Evolutionary conservation across 2,113 vertebrate genomes (phyloP).

Genomic region (Macroglossus sobrinus): DNA sequence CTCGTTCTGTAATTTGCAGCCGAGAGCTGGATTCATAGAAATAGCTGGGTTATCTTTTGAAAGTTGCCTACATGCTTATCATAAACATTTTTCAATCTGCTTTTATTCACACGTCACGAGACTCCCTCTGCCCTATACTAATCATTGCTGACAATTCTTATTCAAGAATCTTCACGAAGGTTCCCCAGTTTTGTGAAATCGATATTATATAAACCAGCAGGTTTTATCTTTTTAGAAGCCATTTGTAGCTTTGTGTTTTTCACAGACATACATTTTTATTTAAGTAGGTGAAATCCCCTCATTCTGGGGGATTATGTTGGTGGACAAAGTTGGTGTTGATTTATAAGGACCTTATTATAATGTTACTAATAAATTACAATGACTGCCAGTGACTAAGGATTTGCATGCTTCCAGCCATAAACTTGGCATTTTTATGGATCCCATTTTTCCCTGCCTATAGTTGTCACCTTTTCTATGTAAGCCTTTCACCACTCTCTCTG

Average conservation of each 20-base stretch:
- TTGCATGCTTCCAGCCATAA: neutral
- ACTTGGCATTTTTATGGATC: neutral
- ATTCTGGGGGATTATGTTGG: neutral
- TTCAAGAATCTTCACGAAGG: neutral
- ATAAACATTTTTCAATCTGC: neutral
- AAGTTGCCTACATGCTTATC: neutral
- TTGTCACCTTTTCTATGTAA: neutral
- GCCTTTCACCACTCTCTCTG: neutral
- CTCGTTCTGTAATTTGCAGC: neutral
- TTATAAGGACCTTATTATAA: neutral
- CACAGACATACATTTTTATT: neutral
- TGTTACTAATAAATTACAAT: neutral
- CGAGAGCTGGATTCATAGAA: neutral
- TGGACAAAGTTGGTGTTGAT: neutral
- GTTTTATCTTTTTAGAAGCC: neutral
- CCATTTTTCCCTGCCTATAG: too few relatives aligned
- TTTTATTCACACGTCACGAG: neutral
- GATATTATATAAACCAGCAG: neutral
- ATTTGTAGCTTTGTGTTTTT: neutral
- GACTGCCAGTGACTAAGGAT: neutral
- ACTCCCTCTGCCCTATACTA: neutral
- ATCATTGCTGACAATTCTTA: neutral
- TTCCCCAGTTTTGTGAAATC: neutral
- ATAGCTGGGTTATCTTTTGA: neutral
- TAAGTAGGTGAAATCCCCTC: neutral